Percentiles rank a stretch among this genome's conserved stretches.
phyloP scores from a whole-genome alignment of 2,113 vertebrate genomes.

The Pseudopodoces humilis region DNA sequence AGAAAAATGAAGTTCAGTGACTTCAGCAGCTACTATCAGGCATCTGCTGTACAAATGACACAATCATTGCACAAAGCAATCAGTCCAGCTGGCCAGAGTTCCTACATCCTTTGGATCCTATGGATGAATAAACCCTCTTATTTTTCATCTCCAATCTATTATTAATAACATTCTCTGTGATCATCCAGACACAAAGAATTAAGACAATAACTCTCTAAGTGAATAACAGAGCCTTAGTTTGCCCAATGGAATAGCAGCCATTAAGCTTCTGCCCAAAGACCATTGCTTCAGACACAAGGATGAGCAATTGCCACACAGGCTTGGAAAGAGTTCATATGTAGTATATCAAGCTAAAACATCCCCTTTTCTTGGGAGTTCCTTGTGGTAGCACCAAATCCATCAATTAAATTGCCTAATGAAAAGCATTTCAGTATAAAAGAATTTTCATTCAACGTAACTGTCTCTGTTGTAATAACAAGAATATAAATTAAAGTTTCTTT shows the following conservation, averaged over 20 bases:
- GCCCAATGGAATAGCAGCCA: neutral
- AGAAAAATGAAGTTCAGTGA: conserved; percentile 16
- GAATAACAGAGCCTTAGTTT: neutral
- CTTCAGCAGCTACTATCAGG: neutral
- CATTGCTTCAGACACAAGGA: neutral
- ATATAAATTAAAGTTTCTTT: neutral
- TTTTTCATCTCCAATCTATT: conserved; percentile 33
- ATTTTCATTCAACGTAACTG: neutral
- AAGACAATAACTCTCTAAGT: conserved; percentile 9
- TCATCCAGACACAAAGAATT: conserved; percentile 44
- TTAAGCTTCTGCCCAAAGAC: conserved; percentile 7
- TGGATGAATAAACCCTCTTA: conserved; percentile 15
- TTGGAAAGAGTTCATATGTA: neutral
- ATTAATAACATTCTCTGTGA: conserved; percentile 49
- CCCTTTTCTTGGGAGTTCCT: neutral
- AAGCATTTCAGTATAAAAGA: neutral
- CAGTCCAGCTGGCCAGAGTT: conserved; percentile 4
- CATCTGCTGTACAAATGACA: neutral
- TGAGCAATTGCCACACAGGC: neutral
- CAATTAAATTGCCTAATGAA: conserved; percentile 5
- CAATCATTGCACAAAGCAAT: conserved; percentile 15
- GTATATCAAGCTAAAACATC: neutral
- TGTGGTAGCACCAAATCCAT: neutral
- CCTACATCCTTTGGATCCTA: neutral
- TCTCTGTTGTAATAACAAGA: neutral